Evolutionary conservation across 2,797 vertebrate species (phyloP), one percentile per base, ranked within the genome.

Genomic region (Psittacula echo): DNA sequence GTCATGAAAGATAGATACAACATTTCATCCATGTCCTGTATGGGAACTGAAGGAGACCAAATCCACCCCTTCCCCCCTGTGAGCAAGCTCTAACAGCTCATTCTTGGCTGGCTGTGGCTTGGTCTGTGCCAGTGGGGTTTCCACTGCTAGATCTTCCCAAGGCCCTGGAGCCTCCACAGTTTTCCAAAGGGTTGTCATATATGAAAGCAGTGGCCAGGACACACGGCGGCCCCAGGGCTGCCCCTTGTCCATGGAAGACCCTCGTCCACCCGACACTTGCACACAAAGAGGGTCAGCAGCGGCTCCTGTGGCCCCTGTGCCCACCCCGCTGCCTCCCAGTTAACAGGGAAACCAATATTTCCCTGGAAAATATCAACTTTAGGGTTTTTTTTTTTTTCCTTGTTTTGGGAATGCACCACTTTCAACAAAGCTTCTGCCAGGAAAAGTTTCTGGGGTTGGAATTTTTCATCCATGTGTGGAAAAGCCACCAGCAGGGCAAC

Each of bases 221-320:
- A 41, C 18, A 32, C 1, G 1, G 64, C 79, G 24, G 56, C 10
- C 6, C 8, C 26, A 34, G 41, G 26, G 24, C 19, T 85, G 44
- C 3, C 76, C 78, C 15, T 4, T 60, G 11, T 10, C 10, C 9
- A 0, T 13, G 12, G n/a, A 70, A 85, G 34, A 71, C 22, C 18
- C 17, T 23, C 2, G 0, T 51, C 13, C 30, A 44, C 13, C 24
- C 4, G 4, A 44, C 4, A 5, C 22, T 27, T 47, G 54, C 17
- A 44, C 26, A 32, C 10, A 30, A 10, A 9, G 22, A 26, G 22
- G 13, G 18, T 20, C 68, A 83, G 29, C 29, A 80, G 56, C 7
- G 7, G 10, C 27, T 90, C 32, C 77, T 4, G 0, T 0, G 1
- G 32, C 10, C 16, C n/a, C 44, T 86, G 23, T 13, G 17, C 26